These are phyloP conservation scores for Rhagonycha lutea DNA, from an alignment of 2,888 invertebrate species.

Conservation along the genomic window DNA sequence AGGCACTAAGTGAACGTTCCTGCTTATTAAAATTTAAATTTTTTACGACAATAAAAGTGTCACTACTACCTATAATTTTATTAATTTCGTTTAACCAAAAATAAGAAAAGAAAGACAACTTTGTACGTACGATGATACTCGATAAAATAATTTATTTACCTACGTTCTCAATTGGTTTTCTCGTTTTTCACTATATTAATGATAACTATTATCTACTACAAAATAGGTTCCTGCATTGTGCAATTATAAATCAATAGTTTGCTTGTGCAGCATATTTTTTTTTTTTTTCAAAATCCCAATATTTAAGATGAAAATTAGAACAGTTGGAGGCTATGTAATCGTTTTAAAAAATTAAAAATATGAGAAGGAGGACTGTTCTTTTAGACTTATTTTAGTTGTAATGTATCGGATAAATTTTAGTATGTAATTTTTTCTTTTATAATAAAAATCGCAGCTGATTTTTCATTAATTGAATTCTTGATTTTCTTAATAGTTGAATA, in stretches of 20 bases:
- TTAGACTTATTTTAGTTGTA: constrained; percentile 55
- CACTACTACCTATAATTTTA: neutral
- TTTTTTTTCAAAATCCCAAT: constrained; percentile 1
- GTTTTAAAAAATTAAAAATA: constrained; percentile 50
- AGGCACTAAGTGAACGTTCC: constrained; percentile 43
- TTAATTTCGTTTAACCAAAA: neutral
- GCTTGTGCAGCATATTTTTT: constrained; percentile 41
- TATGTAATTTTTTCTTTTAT: constrained; percentile 40
- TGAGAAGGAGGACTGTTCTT: constrained; percentile 56
- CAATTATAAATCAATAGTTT: constrained; percentile 48
- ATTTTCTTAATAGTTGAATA: neutral
- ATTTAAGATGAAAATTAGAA: constrained; percentile 13
- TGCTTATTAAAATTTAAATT: constrained; percentile 31
- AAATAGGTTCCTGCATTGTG: constrained; percentile 45
- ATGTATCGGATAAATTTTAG: constrained; percentile 53
- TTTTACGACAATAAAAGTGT: constrained; percentile 24
- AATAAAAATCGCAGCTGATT: neutral
- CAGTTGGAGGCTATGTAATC: constrained; percentile 47
- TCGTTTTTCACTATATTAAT: constrained; percentile 22
- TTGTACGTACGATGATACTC: constrained; percentile 7
- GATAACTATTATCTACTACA: constrained; percentile 32
- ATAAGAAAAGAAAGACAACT: neutral
- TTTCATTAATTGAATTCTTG: neutral
- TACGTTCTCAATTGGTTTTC: neutral
- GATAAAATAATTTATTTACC: neutral